Conservation (phyloP, 1,140 invertebrate species). For the Apocrypta bakeri region DNA sequence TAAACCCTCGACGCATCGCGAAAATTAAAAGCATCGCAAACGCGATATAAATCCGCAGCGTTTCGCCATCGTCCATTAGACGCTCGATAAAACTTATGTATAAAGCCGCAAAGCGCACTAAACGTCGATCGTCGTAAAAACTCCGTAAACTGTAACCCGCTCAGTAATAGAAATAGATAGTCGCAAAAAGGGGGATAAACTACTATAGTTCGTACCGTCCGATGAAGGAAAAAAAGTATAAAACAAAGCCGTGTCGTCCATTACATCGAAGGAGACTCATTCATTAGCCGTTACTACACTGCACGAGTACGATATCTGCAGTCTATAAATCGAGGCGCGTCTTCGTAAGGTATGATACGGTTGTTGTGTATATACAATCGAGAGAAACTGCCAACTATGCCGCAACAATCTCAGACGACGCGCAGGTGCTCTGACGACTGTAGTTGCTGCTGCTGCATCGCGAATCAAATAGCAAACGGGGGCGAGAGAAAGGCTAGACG, state of each 20-base stretch:
- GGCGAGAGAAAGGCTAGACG: background rate
- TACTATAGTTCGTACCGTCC: too few species aligned
- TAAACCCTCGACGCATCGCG: background rate
- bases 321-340: background rate
- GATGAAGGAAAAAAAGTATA: background rate
- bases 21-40: slow-evolving; percentile 5
- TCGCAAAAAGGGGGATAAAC: background rate
- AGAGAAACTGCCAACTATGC: background rate
- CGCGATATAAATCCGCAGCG: background rate
- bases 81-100: background rate
- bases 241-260: background rate
- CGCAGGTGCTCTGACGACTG: background rate
- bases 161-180: background rate
- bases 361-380: background rate
- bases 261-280: background rate
- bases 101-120: background rate
- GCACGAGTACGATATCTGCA: background rate
- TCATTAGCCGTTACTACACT: background rate
- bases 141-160: background rate
- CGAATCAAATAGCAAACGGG: slow-evolving; percentile 15
- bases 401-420: background rate
- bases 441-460: background rate
- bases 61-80: background rate
- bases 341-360: too few species aligned
- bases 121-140: background rate